Conservation (phyloP, 1,140 invertebrate species). For the Bilobella aurantiaca region DNA sequence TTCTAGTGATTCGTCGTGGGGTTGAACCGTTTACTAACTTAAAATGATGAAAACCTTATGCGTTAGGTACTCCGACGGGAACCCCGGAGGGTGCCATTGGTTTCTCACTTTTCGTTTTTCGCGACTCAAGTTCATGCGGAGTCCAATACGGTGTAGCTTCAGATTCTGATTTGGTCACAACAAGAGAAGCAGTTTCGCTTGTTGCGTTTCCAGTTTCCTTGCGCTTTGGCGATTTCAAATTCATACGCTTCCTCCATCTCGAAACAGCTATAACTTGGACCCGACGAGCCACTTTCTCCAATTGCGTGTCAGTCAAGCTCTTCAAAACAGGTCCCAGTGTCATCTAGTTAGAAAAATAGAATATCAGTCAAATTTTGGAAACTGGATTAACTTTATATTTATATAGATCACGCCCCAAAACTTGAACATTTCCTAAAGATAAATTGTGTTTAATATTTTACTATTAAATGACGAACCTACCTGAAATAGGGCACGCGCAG, state of each 20-base stretch:
- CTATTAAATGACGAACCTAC: slow-evolving; percentile 7
- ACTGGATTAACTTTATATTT: no score
- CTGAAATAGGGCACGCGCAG: slow-evolving; percentile 32
- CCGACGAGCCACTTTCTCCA: background rate
- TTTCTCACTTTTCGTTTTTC: background rate
- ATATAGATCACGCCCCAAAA: no score
- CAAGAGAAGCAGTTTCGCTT: background rate
- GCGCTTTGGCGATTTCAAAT: background rate
- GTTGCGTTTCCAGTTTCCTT: background rate
- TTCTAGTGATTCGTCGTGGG: no score
- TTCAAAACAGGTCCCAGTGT: background rate
- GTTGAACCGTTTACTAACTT: no score
- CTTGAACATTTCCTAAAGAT: no score
- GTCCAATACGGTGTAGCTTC: background rate
- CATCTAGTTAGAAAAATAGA: background rate
- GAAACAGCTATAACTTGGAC: background rate
- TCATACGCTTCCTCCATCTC: background rate
- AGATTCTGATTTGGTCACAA: background rate
- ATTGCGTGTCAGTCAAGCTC: background rate
- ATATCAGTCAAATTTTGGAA: background rate
- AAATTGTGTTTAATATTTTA: no score
- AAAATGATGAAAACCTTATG: no score
- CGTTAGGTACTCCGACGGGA: no score
- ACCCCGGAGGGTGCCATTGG: no score
- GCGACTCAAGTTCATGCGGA: background rate